phyloP scores from a whole-genome alignment of 2,888 invertebrate species.

The Phytoseiulus persimilis region DNA sequence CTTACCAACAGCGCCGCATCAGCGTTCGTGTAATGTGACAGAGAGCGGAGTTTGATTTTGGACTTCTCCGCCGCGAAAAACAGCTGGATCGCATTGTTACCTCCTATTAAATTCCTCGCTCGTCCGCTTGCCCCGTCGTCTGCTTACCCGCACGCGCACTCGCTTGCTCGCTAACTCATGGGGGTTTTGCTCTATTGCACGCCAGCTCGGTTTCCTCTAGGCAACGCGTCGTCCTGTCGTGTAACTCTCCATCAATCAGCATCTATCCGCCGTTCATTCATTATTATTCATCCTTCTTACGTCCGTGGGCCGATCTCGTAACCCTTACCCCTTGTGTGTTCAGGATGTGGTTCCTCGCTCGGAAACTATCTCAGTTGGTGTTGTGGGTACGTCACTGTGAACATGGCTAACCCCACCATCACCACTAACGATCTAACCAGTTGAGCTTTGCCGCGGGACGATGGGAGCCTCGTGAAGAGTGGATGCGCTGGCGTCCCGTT shows the following conservation, averaged over 20 bases:
- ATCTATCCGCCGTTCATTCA: not conserved
- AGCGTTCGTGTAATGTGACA: not conserved
- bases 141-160: too few relatives aligned
- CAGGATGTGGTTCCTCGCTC: not conserved
- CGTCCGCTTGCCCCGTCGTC: too few relatives aligned
- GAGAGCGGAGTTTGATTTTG: not conserved
- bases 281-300: not conserved
- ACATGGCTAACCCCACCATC: not conserved
- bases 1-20: too few relatives aligned
- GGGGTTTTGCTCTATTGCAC: not conserved
- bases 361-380: not conserved
- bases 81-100: not conserved
- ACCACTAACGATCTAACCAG: not conserved
- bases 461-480: not conserved
- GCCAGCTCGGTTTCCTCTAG: not conserved
- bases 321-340: not conserved
- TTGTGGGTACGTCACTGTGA: not conserved
- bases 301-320: not conserved
- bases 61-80: not conserved
- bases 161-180: not conserved
- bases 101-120: not conserved
- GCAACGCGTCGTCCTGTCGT: not conserved
- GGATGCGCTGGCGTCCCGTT: not conserved
- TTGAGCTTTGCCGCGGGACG: not conserved
- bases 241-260: not conserved